phyloP scores from a whole-genome alignment of 1,140 invertebrate genomes.

The Formica exsecta region DNA sequence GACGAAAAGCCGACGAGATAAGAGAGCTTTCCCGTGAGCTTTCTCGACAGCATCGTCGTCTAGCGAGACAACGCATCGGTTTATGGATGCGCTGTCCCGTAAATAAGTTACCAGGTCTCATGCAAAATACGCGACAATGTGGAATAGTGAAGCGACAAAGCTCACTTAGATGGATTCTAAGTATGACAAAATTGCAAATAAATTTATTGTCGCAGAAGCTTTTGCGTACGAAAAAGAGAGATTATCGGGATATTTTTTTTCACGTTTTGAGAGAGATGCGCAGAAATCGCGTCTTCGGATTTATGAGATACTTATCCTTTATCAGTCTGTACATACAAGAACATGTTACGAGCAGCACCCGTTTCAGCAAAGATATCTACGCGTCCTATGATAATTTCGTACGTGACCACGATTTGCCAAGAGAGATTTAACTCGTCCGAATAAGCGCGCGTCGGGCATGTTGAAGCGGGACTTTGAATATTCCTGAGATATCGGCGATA shows the following conservation, averaged over 20 bases:
- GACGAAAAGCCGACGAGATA: constrained; percentile 55
- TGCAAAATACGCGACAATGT: constrained; percentile 21
- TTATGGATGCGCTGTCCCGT: constrained; percentile 36
- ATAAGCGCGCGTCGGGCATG: constrained; percentile 52
- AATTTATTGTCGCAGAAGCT: background rate
- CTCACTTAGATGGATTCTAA: background rate
- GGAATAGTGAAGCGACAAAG: background rate
- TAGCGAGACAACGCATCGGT: constrained; percentile 39
- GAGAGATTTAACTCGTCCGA: constrained; percentile 62
- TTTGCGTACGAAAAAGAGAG: no score
- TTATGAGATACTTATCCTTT: constrained; percentile 6
- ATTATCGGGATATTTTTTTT: background rate
- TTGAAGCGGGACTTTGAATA: constrained; percentile 45
- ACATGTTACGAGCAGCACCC: constrained; percentile 8
- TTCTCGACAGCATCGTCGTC: constrained; percentile 25
- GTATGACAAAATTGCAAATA: background rate
- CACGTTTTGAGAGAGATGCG: background rate
- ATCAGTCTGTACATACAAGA: constrained; percentile 17
- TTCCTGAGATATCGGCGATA: constrained; percentile 45
- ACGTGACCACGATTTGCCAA: constrained; percentile 70
- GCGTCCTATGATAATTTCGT: constrained; percentile 91
- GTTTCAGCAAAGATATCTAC: constrained; percentile 85
- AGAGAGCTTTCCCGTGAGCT: constrained; percentile 39
- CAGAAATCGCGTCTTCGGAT: background rate
- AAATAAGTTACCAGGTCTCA: constrained; percentile 40